Base-by-base conservation (phyloP, 2,888 invertebrate species). In the Nomada ferruginata region DNA sequence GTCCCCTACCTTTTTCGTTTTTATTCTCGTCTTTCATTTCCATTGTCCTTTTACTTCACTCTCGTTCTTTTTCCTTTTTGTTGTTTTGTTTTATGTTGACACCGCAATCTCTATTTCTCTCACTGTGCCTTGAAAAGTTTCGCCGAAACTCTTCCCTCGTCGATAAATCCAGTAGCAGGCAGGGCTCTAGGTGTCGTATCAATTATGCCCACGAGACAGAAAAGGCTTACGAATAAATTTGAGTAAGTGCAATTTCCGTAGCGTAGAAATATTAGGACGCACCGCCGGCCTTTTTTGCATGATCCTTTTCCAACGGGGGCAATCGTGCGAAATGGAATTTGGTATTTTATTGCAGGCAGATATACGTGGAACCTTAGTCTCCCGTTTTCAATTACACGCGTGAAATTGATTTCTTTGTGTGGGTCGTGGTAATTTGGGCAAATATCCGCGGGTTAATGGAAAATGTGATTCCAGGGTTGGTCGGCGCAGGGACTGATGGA, bases 211-310 rank as follows among this genome's bases (percentile, higher is more conserved):
- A 26, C 55, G 20, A 70, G 69, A 79, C 73, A 65, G 64, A 72
- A 74, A 76, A 72, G 61, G 60, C 73, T 63, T 81, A 86, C 83
- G 83, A 85, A 83, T 83, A 84, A 88, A 88, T 80, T 78, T 82
- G 79, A 85, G 82, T 85, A 53, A 71, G 60, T 42, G 77, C 73
- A 79, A 77, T 53, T 76, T 65, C 60, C 64, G 52, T 80, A 76
- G 76, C 71, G 68, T 75, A 68, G 61, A 79, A 85, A 85, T 83
- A 83, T 85, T 80, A 73, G 72, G 55, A 71, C 68, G 68, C 75
- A 42, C 61, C 64, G 76, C 47, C 13, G 18, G 18, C 52, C 69
- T 60, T 61, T 66, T 79, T 81, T 76, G 79, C 82, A 79, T 86
- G 84, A 83, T 86, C 81, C 84, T 84, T 77, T 83, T 71, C 68